Base-by-base conservation (phyloP, 2,113 vertebrate species). In the Pao palembangensis region DNA sequence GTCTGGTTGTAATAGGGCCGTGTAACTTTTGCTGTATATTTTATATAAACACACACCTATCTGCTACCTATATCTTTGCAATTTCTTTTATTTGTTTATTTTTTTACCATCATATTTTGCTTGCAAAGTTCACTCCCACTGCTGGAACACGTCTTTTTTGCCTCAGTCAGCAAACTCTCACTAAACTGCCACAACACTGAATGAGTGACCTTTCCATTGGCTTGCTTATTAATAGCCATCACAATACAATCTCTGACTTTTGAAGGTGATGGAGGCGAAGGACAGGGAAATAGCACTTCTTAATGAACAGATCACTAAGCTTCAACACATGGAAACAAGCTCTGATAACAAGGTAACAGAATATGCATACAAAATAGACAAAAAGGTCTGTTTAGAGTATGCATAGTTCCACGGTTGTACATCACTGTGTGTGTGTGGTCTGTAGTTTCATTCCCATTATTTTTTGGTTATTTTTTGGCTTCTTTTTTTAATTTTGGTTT, bases 221-320 rank as follows among this genome's bases (percentile, higher is more conserved):
- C 61, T 0, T 77, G 31, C 76, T 82, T 62, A 34, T 79, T 85
- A 88, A 88, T 55, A 88, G 89, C 73, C 92, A 88, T 85, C 86
- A 83, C 79, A 67, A 89, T 75, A 87, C 93, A 65, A 88, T 93
- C 78, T 93, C 85, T 82, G 93, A 92, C 84, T 92, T 92, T n/a
- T 82, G 78, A 92, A 91, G 86, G 90, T 94, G 72, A 91, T 97
- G 90, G 90, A 94, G 75, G 89, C 94, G 84, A 97, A 95, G 87
- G 94, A 98, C 73, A 86, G 88, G 70, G 92, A 96, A 90, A 94
- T 97, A 88, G 77, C 88, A 56, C 84, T 78, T 55, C 93, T 98
- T 80, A 94, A 92, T 87, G 92, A 95, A 42, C 91, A 97, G 84
- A 90, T 96, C 85, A 70, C 75, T 91, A 94, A 93, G 78, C 89